phyloP scores from a whole-genome alignment of 2,888 invertebrate genomes.

The Meiosimyza platycephala region DNA sequence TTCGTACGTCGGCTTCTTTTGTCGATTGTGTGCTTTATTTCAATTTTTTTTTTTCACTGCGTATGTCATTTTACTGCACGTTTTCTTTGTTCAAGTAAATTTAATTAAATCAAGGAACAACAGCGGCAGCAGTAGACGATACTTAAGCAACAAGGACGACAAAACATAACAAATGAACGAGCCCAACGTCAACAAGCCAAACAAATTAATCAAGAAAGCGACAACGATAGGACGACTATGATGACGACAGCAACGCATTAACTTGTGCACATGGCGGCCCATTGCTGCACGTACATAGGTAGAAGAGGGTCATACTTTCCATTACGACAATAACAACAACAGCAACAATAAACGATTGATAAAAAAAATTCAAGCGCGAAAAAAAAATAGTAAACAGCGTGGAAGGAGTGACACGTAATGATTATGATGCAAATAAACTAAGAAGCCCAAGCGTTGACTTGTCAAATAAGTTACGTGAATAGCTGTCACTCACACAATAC shows the following conservation, averaged over 20 bases:
- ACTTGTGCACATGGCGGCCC: too few species aligned
- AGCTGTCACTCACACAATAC: too few species aligned
- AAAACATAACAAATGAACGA: slow-evolving; percentile 3
- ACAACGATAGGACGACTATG: not conserved
- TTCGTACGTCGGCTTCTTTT: not conserved
- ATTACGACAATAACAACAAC: too few species aligned
- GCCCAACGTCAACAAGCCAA: slow-evolving; percentile 17
- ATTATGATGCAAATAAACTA: too few species aligned
- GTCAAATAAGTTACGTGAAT: too few species aligned
- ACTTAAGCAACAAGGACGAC: slow-evolving; percentile 8
- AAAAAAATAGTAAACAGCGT: too few species aligned
- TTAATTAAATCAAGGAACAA: slow-evolving; percentile 27
- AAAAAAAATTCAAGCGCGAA: too few species aligned
- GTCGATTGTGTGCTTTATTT: not conserved
- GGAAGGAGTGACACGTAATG: too few species aligned
- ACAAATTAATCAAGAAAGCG: slow-evolving; percentile 12
- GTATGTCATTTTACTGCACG: not conserved
- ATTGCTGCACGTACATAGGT: too few species aligned
- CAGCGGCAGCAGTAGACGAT: not conserved
- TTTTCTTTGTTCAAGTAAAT: slow-evolving; percentile 9
- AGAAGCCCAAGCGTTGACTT: too few species aligned
- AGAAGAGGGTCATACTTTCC: too few species aligned
- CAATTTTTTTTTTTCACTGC: not conserved
- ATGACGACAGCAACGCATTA: not conserved
- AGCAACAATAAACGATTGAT: too few species aligned